phyloP scores from a whole-genome alignment of 2,113 vertebrate species.

The Sapayoa aenigma region DNA sequence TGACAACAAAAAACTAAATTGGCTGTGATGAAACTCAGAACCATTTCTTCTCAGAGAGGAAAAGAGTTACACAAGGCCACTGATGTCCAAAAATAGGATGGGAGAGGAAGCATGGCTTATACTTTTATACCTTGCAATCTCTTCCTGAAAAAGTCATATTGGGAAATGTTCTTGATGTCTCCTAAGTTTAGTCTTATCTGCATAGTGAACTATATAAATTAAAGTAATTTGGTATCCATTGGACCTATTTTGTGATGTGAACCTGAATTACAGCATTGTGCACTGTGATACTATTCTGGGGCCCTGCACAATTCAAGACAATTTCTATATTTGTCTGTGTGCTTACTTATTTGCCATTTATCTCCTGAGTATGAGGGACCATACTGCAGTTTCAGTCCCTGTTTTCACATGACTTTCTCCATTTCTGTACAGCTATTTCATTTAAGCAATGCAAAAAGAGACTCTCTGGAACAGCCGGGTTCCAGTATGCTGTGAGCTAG shows the following conservation, averaged over 20 bases:
- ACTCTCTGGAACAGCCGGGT: neutral
- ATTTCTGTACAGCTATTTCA: neutral
- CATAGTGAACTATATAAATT: neutral
- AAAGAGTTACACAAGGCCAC: neutral
- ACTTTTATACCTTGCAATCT: neutral
- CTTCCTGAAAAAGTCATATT: neutral
- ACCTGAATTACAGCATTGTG: neutral
- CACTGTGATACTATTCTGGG: neutral
- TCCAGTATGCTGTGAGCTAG: neutral
- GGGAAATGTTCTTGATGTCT: neutral
- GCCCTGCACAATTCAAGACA: neutral
- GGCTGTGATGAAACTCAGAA: neutral
- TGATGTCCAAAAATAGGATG: neutral
- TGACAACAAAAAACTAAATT: neutral
- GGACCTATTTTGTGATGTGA: neutral
- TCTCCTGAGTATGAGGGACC: neutral
- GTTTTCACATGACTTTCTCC: neutral
- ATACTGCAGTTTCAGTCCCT: neutral
- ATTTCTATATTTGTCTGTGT: neutral
- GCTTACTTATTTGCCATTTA: neutral
- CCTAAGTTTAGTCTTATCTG: neutral
- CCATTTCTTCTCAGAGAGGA: neutral
- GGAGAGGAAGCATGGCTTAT: neutral
- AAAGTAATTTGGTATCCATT: neutral
- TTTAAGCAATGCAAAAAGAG: neutral